Evolutionary conservation across 2,888 invertebrate genomes (phyloP), one percentile per base, ranked within the genome.

Genomic region (Bembecia ichneumoniformis): DNA sequence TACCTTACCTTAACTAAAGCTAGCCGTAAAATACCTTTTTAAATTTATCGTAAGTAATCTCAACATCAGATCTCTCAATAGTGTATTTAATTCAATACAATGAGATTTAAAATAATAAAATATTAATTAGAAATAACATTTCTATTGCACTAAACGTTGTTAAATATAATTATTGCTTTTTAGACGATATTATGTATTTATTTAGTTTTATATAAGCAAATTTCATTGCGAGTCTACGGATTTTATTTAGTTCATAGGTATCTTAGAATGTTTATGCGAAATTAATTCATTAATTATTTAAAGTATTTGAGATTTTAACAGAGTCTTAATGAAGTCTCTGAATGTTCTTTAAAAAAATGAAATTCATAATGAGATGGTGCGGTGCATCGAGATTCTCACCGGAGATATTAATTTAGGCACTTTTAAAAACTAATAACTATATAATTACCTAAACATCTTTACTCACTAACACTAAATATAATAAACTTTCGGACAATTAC

Each of bases 41-140:
- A 28, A 7, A 9, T 28, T 65, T 66, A 74, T 57, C 63, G 63
- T 71, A 74, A 28, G 74, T 82, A 86, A 86, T 86, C 86, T 86
- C 86, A 84, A 75, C 74, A 74, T 86, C 86, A 86, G 84, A 82
- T 86, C 83, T 82, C 74, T 73, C 75, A 68, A 66, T 16, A 66
- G 69, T 61, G 57, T 64, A 66, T 65, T 67, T 63, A 65, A 65
- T 68, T 65, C 66, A 68, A 71, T 62, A 55, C 49, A 63, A 51
- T 62, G 60, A 62, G 65, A 66, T 59, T 68, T 56, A 59, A 57
- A 64, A 67, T 66, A 68, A 74, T 79, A 77, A 77, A 81, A 82
- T 77, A 70, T 79, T 65, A 69, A 74, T 73, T 74, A 74, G 70
- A 74, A 69, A 77, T 81, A 83, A 82, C 77, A 77, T 75, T 69